Conservation (phyloP, 2,888 invertebrate species). For the Hirtodrosophila trivittata region DNA sequence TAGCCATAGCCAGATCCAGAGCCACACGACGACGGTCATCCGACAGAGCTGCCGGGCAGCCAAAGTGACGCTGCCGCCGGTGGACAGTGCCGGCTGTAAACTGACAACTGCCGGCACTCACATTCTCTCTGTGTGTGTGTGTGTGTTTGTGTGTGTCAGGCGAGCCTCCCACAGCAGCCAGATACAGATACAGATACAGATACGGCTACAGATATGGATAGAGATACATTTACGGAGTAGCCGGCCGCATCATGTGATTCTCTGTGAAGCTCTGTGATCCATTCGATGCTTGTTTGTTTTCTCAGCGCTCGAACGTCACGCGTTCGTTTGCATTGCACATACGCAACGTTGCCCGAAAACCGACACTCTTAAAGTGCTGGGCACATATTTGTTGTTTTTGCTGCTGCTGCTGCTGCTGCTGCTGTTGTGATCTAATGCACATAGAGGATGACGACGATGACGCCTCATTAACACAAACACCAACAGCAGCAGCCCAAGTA, state of each 20-base stretch:
- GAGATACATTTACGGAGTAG: conserved; percentile 7
- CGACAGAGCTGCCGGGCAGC: conserved; percentile 43
- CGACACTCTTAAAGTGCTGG: conserved; percentile 53
- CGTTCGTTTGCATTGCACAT: conserved; percentile 67
- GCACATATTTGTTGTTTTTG: conserved; percentile 45
- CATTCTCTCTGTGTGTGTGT: conserved; percentile 1
- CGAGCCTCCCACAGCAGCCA: conserved; percentile 59
- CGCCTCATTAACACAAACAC: conserved; percentile 59
- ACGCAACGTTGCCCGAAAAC: conserved; percentile 63
- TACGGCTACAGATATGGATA: too few relatives aligned
- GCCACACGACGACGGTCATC: conserved; percentile 35
- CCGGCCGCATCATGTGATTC: conserved; percentile 42
- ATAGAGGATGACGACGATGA: conserved; percentile 25
- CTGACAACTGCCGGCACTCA: conserved; percentile 13
- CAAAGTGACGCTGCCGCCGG: conserved; percentile 46
- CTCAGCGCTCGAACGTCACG: conserved; percentile 58
- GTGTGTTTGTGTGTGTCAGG: conserved; percentile 29
- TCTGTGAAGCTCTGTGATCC: conserved; percentile 44
- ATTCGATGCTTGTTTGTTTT: conserved; percentile 59
- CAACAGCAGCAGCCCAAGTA: conserved; percentile 46
- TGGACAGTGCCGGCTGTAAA: conserved; percentile 26
- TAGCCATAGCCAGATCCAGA: neutral
- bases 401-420: conserved; percentile 8
- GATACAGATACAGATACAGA: conserved; percentile 13
- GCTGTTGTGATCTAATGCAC: conserved; percentile 50